phyloP scores from a whole-genome alignment of 2,888 invertebrate species.

The Cenopis cana region DNA sequence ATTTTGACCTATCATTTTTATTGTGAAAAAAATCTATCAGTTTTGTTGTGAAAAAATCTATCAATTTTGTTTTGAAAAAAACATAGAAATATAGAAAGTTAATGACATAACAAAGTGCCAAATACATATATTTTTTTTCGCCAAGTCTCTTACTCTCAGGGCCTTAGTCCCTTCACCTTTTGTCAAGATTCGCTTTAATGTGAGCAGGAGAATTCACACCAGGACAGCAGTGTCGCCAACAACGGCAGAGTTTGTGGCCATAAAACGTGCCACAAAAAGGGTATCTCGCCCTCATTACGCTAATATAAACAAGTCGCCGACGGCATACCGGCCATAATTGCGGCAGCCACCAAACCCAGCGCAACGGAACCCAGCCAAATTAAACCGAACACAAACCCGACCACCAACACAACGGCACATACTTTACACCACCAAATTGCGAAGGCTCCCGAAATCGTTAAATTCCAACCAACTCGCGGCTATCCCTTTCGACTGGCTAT shows the following conservation, averaged over 20 bases:
- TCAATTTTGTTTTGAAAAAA: too few relatives aligned
- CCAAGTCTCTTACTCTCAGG: background rate
- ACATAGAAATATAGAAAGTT: too few relatives aligned
- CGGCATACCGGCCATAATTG: constrained; percentile 63
- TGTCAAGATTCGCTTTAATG: background rate
- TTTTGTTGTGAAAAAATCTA: too few relatives aligned
- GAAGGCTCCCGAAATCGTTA: constrained; percentile 66
- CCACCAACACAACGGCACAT: constrained; percentile 29
- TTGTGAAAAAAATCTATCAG: too few relatives aligned
- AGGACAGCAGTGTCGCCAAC: background rate
- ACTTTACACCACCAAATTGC: constrained; percentile 55
- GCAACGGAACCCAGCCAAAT: constrained; percentile 63
- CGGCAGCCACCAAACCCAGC: constrained; percentile 43
- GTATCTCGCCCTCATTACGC: constrained; percentile 67
- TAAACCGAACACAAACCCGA: constrained; percentile 65
- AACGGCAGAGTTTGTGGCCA: constrained; percentile 4
- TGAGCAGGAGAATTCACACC: background rate
- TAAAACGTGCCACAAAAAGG: constrained; percentile 48
- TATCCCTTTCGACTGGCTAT: constrained; percentile 53
- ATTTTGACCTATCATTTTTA: too few relatives aligned
- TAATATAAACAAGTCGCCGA: constrained; percentile 70
- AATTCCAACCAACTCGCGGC: constrained; percentile 57
- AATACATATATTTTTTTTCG: too few relatives aligned
- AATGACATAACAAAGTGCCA: too few relatives aligned
- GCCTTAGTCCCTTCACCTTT: background rate